Conservation (phyloP, 1,140 invertebrate species). For the Plodia interpunctella region DNA sequence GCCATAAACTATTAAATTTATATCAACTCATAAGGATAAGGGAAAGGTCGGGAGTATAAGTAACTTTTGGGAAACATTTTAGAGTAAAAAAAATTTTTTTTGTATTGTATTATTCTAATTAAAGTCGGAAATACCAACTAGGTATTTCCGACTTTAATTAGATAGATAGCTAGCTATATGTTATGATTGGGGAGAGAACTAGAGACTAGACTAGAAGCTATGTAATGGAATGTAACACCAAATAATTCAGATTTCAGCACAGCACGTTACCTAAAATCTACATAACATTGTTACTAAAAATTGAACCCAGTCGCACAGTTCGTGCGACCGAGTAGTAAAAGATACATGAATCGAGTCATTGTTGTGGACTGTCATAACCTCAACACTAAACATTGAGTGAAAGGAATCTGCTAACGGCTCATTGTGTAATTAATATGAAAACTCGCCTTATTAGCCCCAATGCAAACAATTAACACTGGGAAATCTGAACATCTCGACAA, state of each 20-base stretch:
- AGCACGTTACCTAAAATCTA: not conserved
- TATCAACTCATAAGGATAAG: too few relatives aligned
- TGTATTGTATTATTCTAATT: too few relatives aligned
- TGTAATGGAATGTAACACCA: not conserved
- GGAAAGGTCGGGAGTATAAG: too few relatives aligned
- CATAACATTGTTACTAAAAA: not conserved
- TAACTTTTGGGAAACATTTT: too few relatives aligned
- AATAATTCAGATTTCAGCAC: not conserved
- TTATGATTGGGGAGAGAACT: too few relatives aligned
- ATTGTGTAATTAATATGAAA: slow-evolving; percentile 46
- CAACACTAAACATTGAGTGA: slow-evolving; percentile 25
- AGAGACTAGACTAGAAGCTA: too few relatives aligned
- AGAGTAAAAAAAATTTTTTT: too few relatives aligned
- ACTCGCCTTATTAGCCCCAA: slow-evolving; percentile 33
- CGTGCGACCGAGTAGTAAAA: not conserved
- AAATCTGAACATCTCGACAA: slow-evolving; percentile 18
- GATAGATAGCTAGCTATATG: too few relatives aligned
- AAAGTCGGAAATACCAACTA: too few relatives aligned
- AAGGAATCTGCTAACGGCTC: slow-evolving; percentile 34
- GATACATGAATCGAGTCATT: slow-evolving; percentile 24
- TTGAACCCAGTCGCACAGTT: not conserved
- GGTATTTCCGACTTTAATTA: too few relatives aligned
- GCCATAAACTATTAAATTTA: too few relatives aligned
- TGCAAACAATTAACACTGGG: slow-evolving; percentile 32
- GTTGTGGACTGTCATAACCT: slow-evolving; percentile 23